These are phyloP conservation scores for Alectoris magna DNA, from an alignment of 2,797 vertebrate species.

Conservation along the genomic window DNA sequence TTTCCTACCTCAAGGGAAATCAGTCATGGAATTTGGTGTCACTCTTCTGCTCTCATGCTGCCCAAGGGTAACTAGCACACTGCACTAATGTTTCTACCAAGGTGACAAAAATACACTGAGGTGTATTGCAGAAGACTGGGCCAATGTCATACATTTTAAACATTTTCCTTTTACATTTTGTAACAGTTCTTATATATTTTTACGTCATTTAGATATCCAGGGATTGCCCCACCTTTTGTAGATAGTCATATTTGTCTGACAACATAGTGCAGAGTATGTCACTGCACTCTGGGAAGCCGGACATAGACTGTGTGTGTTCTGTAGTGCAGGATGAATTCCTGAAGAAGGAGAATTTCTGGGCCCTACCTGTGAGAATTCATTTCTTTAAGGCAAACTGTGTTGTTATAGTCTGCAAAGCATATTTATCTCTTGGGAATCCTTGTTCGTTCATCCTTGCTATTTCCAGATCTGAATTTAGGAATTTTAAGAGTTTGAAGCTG, in stretches of 20 bases:
- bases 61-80: neutral
- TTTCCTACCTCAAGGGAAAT: neutral
- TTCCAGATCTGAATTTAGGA: neutral
- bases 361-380: accelerated
- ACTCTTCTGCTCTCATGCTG: neutral
- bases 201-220: neutral
- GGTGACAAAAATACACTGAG: neutral
- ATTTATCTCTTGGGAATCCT: neutral
- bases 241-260: neutral
- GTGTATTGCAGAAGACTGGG: neutral
- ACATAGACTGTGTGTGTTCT: neutral
- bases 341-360: neutral
- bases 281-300: too few species aligned
- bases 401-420: neutral
- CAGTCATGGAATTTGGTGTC: neutral
- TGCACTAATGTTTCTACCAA: neutral
- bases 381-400: neutral
- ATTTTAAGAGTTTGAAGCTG: neutral
- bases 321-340: neutral
- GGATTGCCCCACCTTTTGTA: neutral
- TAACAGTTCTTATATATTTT: neutral
- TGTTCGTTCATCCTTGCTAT: neutral
- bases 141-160: neutral
- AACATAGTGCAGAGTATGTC: neutral
- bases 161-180: neutral